Percentiles rank a stretch among this genome's conserved stretches.
phyloP scores from a whole-genome alignment of 2,888 invertebrate genomes.

The Psylliodes chrysocephalus region DNA sequence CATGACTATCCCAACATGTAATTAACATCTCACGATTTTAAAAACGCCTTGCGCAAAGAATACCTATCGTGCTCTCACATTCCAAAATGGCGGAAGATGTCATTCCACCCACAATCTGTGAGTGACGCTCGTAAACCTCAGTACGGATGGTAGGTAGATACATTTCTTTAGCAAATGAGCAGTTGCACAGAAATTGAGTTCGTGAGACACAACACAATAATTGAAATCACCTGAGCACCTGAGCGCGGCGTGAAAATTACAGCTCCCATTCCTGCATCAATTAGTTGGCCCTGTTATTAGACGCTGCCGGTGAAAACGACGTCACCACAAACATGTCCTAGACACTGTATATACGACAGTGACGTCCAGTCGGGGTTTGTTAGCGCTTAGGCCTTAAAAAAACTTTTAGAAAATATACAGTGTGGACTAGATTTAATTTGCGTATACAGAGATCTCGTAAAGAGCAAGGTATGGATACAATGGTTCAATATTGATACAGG shows the following conservation, averaged over 20 bases:
- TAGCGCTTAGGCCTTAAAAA: too few relatives aligned
- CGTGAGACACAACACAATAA: conserved; percentile 61
- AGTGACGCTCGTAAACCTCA: conserved; percentile 10
- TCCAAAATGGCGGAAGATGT: conserved; percentile 17
- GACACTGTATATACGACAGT: conserved; percentile 10
- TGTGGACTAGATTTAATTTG: too few relatives aligned
- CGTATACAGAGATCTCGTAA: too few relatives aligned
- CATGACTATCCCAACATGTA: too few relatives aligned
- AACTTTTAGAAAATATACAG: too few relatives aligned
- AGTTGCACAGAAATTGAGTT: conserved; percentile 61
- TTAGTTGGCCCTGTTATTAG: conserved; percentile 64
- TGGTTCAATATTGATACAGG: too few relatives aligned
- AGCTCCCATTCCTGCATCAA: conserved; percentile 63
- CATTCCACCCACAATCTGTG: conserved; percentile 23
- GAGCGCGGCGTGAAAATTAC: conserved; percentile 61
- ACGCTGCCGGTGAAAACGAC: conserved; percentile 56
- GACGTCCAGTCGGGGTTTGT: conserved; percentile 9
- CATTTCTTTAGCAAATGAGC: conserved; percentile 53
- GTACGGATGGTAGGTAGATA: conserved; percentile 27
- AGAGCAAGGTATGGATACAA: too few relatives aligned
- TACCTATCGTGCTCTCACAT: background rate
- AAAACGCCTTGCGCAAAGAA: background rate
- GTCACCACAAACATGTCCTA: conserved; percentile 54
- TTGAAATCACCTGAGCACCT: conserved; percentile 59
- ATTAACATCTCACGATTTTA: background rate